Base-by-base conservation (phyloP, 2,888 invertebrate genomes). In the Rhodophaea formosa region DNA sequence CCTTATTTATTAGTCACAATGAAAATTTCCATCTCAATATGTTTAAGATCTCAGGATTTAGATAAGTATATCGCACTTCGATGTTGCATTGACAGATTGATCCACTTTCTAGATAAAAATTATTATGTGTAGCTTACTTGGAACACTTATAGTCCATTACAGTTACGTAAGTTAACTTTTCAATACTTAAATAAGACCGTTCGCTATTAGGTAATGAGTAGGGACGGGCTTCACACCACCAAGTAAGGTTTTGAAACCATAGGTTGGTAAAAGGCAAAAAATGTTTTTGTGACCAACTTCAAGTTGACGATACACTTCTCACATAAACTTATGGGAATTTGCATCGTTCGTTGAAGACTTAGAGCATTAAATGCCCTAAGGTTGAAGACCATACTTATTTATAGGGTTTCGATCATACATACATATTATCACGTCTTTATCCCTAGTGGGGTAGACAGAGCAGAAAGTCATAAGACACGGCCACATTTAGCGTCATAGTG, bases 171-270 rank as follows among this genome's bases (percentile, higher is more conserved):
- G 32, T 53, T 35, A 17, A 61, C 67, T 65, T 66, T 61, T 60
- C 58, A 66, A 66, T 59, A 62, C 64, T 39, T 53, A 51, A 57
- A 53, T 51, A 43, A 49, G 32, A 53, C 65, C 71, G 55, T 67
- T 73, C 68, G 68, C 71, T 69, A 58, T 74, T 74, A 69, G 65
- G 62, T 71, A 71, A 72, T 65, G 57, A 59, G 52, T 46, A 49
- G 15, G 53, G 45, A 32, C 46, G 14, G 29, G 7, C 17, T 45
- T 42, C 32, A 32, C 7, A 32, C 7, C 32, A 32, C 32, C 8
- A 7, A 6, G 7, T 8, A 39, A 39, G 39, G 5, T 39, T 23
- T 23, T 23, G 14, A 15, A 3, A 43, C 12, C 6, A 12, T 43
- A 7, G 14, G 14, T 43, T n/a, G 14, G 14, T 42, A 23, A 23